Evolutionary conservation across 2,113 vertebrate species (phyloP), one percentile per base, ranked within the genome.

Genomic region (Melanocharis versteri): DNA sequence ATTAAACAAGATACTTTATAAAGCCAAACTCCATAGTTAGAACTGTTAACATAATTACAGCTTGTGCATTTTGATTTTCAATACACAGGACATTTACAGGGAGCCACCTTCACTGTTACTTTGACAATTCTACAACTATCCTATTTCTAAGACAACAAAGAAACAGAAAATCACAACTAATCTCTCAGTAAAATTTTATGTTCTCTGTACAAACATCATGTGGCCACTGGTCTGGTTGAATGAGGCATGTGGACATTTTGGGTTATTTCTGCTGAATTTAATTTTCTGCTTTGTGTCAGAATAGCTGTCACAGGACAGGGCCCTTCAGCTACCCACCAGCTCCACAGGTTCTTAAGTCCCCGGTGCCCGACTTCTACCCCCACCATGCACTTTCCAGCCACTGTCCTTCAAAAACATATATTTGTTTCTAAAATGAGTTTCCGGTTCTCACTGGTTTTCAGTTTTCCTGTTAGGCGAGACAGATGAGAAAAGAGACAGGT

Each of bases 1-100:
- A 94, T 95, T 96, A 91, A 90, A 81, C 54, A 90, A 90, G 71
- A 70, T 66, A 62, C 54, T 73, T 95, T 83, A 50, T 80, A 93
- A 92, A 95, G 54, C 18, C 42, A 70, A 27, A 76, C 33, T 86
- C 62, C n/a, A 18, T 28, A 86, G 50, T 39, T 91, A 65, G 54
- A 83, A 65, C 66, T 70, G 62, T 86, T 93, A 83, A 75, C 51
- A 22, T n/a, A 73, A 60, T 60, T 50, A 65, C 45, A 61, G 9
- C 17, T 83, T 80, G 28, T 44, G 23, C 39, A 68, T 91, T 96
- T 79, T 90, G 27, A 58, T 85, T 93, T 86, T 90, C 37, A 57
- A 44, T 22, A 79, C 53, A 16, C 31, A 65, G 5, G 18, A 5
- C 40, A 48, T 82, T 90, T 69, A 69, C 30, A 77, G 45, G 31